A percentile compares a stretch with the other conserved stretches of the same genome.
Conservation (phyloP, 1,140 invertebrate genomes). For the Periplaneta americana region DNA sequence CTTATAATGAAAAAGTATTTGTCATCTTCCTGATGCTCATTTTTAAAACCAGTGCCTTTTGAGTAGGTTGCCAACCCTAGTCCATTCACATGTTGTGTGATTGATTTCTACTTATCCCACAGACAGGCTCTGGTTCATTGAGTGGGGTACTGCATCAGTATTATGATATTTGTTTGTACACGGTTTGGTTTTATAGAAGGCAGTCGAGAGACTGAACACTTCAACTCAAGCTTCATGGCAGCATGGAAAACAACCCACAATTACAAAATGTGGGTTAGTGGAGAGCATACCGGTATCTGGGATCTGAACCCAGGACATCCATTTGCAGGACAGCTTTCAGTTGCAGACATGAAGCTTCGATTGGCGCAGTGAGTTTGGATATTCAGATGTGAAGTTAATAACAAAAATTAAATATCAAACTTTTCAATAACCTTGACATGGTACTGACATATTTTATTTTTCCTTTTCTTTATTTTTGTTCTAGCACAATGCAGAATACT, state of each 20-base stretch:
- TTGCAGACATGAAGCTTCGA: constrained; percentile 90
- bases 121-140: too few relatives aligned
- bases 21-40: too few relatives aligned
- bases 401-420: too few relatives aligned
- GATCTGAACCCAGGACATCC: constrained; percentile 76
- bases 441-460: too few relatives aligned
- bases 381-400: background rate
- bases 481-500: constrained; percentile 88
- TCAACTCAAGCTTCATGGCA: constrained; percentile 77
- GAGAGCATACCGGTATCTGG: constrained; percentile 54
- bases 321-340: constrained; percentile 85
- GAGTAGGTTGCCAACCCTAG: too few relatives aligned
- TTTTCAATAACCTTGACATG: background rate
- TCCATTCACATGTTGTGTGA: too few relatives aligned
- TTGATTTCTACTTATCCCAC: too few relatives aligned
- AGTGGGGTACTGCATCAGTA: too few relatives aligned
- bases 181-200: constrained; percentile 61
- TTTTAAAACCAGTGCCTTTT: too few relatives aligned
- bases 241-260: constrained; percentile 86
- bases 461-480: constrained; percentile 37
- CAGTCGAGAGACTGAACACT: constrained; percentile 77
- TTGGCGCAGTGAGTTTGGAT: constrained; percentile 73
- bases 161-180: too few relatives aligned
- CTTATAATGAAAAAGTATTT: too few relatives aligned
- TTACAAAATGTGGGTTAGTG: constrained; percentile 76